These are phyloP conservation scores for Gerris lacustris DNA, from an alignment of 2,888 invertebrate species.

Conservation along the genomic window DNA sequence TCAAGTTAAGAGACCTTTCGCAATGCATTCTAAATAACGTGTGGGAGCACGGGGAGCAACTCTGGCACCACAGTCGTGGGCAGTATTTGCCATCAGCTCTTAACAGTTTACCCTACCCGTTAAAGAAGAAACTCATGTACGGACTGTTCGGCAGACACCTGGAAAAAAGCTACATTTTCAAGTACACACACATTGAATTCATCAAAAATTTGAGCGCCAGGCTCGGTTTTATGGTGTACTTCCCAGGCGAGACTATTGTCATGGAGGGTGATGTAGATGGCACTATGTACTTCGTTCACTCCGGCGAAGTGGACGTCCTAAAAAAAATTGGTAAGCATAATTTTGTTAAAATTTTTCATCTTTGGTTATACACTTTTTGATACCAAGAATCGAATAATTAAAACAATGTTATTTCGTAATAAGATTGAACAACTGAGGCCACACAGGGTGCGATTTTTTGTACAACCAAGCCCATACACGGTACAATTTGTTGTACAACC, in stretches of 20 bases:
- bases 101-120: background rate
- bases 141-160: background rate
- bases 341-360: background rate
- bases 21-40: background rate
- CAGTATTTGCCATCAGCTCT: background rate
- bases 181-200: background rate
- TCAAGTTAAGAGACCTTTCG: constrained; percentile 3
- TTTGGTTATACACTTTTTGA: too few species aligned
- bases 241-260: constrained; percentile 2
- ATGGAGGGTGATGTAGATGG: background rate
- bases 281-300: constrained; percentile 5
- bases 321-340: background rate
- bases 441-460: too few species aligned
- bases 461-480: too few species aligned
- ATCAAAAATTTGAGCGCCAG: background rate
- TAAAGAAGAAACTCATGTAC: constrained; percentile 1
- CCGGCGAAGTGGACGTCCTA: constrained; percentile 7
- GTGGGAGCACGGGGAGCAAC: background rate
- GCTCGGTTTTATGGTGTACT: background rate
- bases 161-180: background rate
- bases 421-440: too few species aligned
- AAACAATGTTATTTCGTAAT: too few species aligned
- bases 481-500: too few species aligned
- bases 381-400: too few species aligned
- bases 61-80: background rate